A percentile compares a stretch with the other conserved stretches of the same genome.
phyloP scores from a whole-genome alignment of 2,113 vertebrate genomes.

The Elanus axillaris region DNA sequence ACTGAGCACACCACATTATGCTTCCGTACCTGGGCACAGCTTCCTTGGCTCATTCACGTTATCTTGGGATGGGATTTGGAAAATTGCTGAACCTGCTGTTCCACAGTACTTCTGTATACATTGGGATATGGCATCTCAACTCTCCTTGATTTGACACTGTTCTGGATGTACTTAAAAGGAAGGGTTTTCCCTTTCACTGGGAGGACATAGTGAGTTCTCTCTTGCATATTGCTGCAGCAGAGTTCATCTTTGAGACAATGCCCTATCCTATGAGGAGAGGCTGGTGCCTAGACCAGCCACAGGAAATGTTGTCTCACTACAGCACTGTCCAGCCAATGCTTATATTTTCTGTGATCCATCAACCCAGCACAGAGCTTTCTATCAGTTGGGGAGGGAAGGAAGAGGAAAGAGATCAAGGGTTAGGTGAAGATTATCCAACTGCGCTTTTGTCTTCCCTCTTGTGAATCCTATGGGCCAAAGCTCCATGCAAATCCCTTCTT shows the following conservation, averaged over 20 bases:
- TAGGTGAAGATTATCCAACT: background rate
- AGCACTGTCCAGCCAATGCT: background rate
- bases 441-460: background rate
- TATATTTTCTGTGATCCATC: background rate
- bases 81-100: background rate
- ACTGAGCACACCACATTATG: background rate
- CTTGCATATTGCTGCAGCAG: background rate
- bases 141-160: background rate
- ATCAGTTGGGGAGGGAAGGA: rapidly evolving
- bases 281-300: background rate
- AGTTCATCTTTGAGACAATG: background rate
- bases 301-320: background rate
- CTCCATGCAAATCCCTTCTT: background rate
- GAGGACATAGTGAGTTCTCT: background rate
- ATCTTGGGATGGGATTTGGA: background rate
- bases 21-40: background rate
- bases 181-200: background rate
- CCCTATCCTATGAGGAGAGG: background rate
- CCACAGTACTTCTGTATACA: background rate
- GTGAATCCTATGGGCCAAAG: background rate
- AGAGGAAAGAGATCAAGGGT: background rate
- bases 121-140: background rate
- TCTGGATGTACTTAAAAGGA: background rate
- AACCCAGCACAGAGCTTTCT: background rate
- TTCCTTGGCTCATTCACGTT: background rate